Percentiles rank a stretch among this genome's conserved stretches.
Evolutionary conservation across 2,113 vertebrate species (phyloP).

Genomic region (Sylvia atricapilla): DNA sequence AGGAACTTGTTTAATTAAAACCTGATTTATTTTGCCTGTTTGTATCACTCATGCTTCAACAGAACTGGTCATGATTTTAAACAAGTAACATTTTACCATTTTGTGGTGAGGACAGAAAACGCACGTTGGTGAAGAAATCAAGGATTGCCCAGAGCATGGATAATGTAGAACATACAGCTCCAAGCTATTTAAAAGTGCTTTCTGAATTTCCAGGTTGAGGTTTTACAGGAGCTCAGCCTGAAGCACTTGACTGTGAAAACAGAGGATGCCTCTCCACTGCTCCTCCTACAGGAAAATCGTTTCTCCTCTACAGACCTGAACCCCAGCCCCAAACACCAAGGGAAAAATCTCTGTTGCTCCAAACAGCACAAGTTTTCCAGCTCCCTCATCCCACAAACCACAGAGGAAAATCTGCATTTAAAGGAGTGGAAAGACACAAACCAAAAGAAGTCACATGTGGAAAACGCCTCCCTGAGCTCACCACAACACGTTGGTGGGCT

Average conservation of each 20-base stretch:
- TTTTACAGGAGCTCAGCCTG: not conserved
- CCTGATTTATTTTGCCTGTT: not conserved
- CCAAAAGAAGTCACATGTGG: not conserved
- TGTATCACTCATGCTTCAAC: not conserved
- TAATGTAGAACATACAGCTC: conserved; percentile 33
- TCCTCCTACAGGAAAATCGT: conserved; percentile 36
- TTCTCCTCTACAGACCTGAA: not conserved
- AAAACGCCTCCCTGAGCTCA: not conserved
- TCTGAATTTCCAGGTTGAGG: not conserved
- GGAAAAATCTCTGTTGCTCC: not conserved
- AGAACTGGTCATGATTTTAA: not conserved
- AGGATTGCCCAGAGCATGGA: not conserved
- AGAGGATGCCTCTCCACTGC: not conserved
- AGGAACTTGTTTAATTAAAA: not conserved
- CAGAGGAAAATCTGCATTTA: not conserved
- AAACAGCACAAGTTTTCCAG: not conserved
- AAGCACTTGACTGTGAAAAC: not conserved
- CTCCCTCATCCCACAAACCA: not conserved
- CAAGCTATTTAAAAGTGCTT: conserved; percentile 27
- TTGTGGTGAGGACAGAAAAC: not conserved
- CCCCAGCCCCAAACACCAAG: not conserved
- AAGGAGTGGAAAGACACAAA: not conserved
- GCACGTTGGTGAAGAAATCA: not conserved
- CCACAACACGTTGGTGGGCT: accelerated
- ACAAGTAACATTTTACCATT: not conserved